Conservation (phyloP, 2,888 invertebrate species). For the Cataglyphis rosenhaueri region DNA sequence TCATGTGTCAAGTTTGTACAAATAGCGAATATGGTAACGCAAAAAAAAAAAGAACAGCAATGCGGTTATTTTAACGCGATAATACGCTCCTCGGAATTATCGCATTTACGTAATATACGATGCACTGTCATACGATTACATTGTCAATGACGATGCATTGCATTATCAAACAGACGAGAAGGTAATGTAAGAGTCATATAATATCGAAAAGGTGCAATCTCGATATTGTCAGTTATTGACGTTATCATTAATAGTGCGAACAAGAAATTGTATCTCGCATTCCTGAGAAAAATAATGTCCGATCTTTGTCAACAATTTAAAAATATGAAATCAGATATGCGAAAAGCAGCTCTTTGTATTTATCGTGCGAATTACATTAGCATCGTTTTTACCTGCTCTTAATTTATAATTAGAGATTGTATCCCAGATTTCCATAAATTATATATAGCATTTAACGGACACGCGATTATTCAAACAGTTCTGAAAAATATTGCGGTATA, state of each 20-base stretch:
- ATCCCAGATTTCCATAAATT: background rate
- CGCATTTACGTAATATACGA: constrained; percentile 57
- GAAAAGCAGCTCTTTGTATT: background rate
- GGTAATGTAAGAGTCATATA: background rate
- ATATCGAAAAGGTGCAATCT: background rate
- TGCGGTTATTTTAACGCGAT: constrained; percentile 7
- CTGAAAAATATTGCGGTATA: background rate
- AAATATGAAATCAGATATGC: background rate
- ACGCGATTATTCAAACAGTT: background rate
- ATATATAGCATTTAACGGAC: background rate
- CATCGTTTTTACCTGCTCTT: background rate
- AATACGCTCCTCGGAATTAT: constrained; percentile 2
- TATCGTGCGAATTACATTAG: constrained; percentile 11
- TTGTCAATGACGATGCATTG: background rate
- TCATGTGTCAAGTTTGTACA: constrained; percentile 5
- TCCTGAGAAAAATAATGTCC: background rate
- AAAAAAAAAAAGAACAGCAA: background rate
- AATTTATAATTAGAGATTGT: background rate
- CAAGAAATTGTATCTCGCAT: background rate
- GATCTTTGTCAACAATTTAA: background rate
- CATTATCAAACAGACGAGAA: background rate
- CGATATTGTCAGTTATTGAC: background rate
- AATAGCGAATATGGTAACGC: background rate
- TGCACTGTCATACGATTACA: background rate
- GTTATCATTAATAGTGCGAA: background rate